A percentile compares a stretch with the other conserved stretches of the same genome.
phyloP scores from a whole-genome alignment of 2,797 vertebrate species.

The Sitta carolinensis region DNA sequence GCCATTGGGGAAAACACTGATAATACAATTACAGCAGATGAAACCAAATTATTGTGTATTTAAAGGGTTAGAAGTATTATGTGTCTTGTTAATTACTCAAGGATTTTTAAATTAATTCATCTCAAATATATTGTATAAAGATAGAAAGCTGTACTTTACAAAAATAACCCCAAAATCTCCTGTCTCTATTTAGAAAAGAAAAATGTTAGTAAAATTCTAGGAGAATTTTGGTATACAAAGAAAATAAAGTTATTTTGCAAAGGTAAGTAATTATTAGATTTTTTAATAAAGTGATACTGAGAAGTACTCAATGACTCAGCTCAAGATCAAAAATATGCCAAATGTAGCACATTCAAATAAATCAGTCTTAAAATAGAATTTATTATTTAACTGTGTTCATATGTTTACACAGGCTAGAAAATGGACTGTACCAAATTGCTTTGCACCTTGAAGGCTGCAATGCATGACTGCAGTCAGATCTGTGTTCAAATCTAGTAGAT shows the following conservation, averaged over 20 bases:
- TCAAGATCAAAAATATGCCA: not conserved
- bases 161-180: not conserved
- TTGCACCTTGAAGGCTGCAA: not conserved
- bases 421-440: not conserved
- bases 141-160: not conserved
- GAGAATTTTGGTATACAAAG: not conserved
- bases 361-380: not conserved
- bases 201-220: not conserved
- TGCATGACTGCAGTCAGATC: not conserved
- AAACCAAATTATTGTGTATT: not conserved
- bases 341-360: not conserved
- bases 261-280: not conserved
- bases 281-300: not conserved
- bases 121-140: not conserved
- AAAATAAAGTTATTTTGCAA: not conserved
- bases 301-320: not conserved
- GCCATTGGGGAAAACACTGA: not conserved
- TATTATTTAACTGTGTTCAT: not conserved
- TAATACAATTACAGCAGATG: conserved; percentile 27
- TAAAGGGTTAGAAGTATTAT: not conserved
- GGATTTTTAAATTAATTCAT: not conserved
- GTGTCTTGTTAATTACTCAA: not conserved
- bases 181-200: not conserved
- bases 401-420: not conserved
- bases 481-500: not conserved